Evolutionary conservation across 2,888 invertebrate species (phyloP).

Genomic region (Cryptocheilus praepositus): DNA sequence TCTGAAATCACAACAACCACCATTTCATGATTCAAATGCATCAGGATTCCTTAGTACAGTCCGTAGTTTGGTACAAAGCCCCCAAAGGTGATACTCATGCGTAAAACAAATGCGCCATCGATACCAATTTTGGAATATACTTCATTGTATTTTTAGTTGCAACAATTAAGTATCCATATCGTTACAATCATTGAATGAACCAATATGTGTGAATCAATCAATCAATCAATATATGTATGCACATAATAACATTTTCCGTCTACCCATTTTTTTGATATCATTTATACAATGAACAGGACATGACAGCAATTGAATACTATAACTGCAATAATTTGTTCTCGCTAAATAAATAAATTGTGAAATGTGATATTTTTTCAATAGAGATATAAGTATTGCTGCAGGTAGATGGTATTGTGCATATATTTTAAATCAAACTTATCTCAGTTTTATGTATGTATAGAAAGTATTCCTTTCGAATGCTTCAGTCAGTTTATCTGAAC

Average conservation of each 20-base stretch:
- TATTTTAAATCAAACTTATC: constrained; percentile 2
- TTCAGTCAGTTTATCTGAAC: constrained; percentile 25
- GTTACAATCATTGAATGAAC: too few relatives aligned
- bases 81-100: constrained; percentile 49
- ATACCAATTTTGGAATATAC: neutral
- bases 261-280: constrained; percentile 10
- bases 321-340: too few relatives aligned
- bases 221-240: too few relatives aligned
- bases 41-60: constrained; percentile 57
- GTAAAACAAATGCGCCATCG: constrained; percentile 26
- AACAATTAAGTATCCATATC: neutral
- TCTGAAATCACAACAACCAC: constrained; percentile 75
- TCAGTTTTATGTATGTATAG: constrained; percentile 3
- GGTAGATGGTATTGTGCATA: too few relatives aligned
- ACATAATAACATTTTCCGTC: neutral
- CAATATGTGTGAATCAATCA: too few relatives aligned
- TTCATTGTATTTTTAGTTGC: constrained; percentile 1
- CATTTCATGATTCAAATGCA: constrained; percentile 69
- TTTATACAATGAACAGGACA: neutral
- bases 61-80: constrained; percentile 62
- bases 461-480: constrained; percentile 17
- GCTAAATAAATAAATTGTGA: too few relatives aligned
- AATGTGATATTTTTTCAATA: neutral
- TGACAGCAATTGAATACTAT: too few relatives aligned
- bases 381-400: neutral